Percentiles rank a stretch among this genome's conserved stretches.
Conservation (phyloP, 2,113 vertebrate genomes). For the Perca flavescens region DNA sequence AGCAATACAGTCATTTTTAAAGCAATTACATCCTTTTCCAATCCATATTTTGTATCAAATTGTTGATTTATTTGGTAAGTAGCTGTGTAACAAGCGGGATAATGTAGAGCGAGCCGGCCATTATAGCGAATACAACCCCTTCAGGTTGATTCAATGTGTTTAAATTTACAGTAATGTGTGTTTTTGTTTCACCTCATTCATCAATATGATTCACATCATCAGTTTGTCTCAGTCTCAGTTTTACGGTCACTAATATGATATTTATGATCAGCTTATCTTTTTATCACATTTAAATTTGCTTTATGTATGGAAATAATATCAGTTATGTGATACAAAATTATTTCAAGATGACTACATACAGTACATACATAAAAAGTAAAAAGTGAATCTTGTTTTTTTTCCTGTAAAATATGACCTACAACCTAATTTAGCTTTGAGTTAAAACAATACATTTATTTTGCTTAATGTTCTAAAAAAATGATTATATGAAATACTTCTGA, state of each 20-base stretch:
- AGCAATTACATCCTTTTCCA: too few relatives aligned
- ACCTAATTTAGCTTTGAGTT: background rate
- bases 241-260: background rate
- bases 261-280: background rate
- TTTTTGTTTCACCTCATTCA: background rate
- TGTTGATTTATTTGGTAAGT: too few relatives aligned
- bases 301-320: background rate
- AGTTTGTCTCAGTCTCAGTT: background rate
- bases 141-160: too few relatives aligned
- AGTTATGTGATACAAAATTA: background rate
- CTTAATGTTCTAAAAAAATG: background rate
- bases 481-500: background rate
- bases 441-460: background rate
- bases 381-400: background rate
- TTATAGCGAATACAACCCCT: too few relatives aligned
- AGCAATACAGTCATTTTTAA: too few relatives aligned
- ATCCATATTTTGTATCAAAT: too few relatives aligned
- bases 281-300: background rate
- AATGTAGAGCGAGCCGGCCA: too few relatives aligned
- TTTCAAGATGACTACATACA: background rate
- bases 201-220: too few relatives aligned
- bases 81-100: too few relatives aligned
- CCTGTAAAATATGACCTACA: background rate
- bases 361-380: background rate
- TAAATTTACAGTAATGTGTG: background rate